Conservation (phyloP, 2,113 vertebrate species). For the Ginglymostoma cirratum region DNA sequence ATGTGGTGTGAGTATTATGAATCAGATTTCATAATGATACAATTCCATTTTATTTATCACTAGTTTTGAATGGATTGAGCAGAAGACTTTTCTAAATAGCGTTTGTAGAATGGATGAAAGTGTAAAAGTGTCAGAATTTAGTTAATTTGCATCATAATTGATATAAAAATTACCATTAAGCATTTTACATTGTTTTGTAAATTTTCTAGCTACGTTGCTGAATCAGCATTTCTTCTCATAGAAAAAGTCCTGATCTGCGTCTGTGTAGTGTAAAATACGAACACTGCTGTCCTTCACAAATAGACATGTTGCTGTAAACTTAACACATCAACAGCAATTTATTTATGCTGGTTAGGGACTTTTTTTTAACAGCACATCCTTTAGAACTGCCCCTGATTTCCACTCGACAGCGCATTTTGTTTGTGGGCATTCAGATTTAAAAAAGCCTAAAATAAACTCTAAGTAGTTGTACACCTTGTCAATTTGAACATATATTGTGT, state of each 20-base stretch:
- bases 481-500: constrained; percentile 10
- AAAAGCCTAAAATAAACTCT: constrained; percentile 29
- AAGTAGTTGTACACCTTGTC: constrained; percentile 32
- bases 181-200: background rate
- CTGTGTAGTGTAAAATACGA: background rate
- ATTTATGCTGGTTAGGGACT: background rate
- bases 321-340: background rate
- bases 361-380: constrained; percentile 9
- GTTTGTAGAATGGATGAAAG: background rate
- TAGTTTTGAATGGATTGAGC: background rate
- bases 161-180: background rate
- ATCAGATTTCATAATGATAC: background rate
- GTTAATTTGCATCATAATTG: background rate
- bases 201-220: background rate
- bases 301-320: background rate
- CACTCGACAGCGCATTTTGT: background rate
- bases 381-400: constrained; percentile 17
- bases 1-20: background rate
- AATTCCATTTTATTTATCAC: background rate
- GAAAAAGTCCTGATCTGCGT: background rate
- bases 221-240: background rate
- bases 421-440: constrained; percentile 11
- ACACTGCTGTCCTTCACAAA: background rate
- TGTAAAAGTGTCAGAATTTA: background rate
- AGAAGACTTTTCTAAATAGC: background rate